Percentiles rank a stretch among this genome's conserved stretches.
phyloP scores from a whole-genome alignment of 2,113 vertebrate species.

The Scophthalmus maximus region DNA sequence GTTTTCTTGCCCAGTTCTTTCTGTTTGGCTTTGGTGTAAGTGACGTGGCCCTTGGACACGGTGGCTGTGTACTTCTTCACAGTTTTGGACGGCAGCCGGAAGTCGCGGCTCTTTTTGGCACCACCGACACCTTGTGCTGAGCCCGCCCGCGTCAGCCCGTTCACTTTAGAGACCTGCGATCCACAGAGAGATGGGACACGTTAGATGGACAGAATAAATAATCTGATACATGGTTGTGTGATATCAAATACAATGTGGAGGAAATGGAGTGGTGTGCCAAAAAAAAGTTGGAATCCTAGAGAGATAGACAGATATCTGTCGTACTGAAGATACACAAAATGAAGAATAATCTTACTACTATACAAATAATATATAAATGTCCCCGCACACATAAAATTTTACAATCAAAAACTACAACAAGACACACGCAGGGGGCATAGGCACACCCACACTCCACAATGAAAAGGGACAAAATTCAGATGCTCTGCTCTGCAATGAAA shows the following conservation, averaged over 20 bases:
- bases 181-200: neutral
- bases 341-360: too few relatives aligned
- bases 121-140: conserved; percentile 86
- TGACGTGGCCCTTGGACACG: conserved; percentile 99
- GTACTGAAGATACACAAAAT: too few relatives aligned
- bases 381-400: neutral
- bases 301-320: too few relatives aligned
- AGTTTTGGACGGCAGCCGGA: conserved; percentile 99
- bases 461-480: too few relatives aligned
- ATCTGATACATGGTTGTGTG: neutral
- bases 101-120: conserved; percentile 97
- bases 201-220: neutral
- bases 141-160: conserved; percentile 91
- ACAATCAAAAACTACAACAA: too few relatives aligned
- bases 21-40: conserved; percentile 99
- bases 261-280: too few relatives aligned
- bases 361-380: neutral
- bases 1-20: conserved; percentile 98
- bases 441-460: conserved; percentile 25
- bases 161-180: conserved; percentile 93
- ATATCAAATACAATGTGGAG: neutral
- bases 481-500: conserved; percentile 7
- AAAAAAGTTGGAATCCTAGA: too few relatives aligned
- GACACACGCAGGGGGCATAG: too few relatives aligned
- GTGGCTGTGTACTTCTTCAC: conserved; percentile 99